Base-by-base conservation (phyloP, 2,888 invertebrate genomes). In the Oligia fasciuncula region DNA sequence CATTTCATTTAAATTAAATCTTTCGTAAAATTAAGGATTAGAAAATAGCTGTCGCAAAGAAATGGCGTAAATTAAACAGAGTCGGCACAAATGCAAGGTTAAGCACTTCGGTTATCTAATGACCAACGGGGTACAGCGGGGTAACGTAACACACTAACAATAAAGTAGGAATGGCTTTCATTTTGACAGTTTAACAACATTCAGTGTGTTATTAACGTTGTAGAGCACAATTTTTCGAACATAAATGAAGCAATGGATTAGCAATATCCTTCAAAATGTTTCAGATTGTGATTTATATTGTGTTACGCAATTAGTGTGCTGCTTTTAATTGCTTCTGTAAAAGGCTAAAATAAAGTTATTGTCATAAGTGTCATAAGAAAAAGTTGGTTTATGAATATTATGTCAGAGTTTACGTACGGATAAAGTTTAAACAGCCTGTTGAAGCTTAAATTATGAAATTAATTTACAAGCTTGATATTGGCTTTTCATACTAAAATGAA, bases 1-100 rank as follows among this genome's bases (percentile, higher is more conserved):
- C 57, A 69, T 14, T 63, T 57, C 35, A 82, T 81, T 68, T 19
- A 80, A 74, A 19, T 68, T 1, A 19, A 75, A 65, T 35, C 14
- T 35, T 57, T 49, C 4, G 43, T 13, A 46, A 54, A 67, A 54
- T 67, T 5, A 35, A 35, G 19, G 19, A 19, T 49, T 29, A 13
- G 19, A 77, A 54, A 43, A 67, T 1, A 40, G 4, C 46, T 74
- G 51, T 62, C 23, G n/a, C n/a, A 6, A 5, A 23, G 13, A 43
- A 79, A 68, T 51, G 43, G 1, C 29, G 2, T n/a, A 17, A 54
- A 19, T 57, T 43, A 14, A 43, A 46, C 3, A 19, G 40, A 29
- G 14, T 49, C 4, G 0, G 14, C 43, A 11, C 14, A 65, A 51
- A 68, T 69, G 49, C 62, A 68, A 23, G 35, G 17, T 4, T 5